phyloP scores from a whole-genome alignment of 1,140 invertebrate genomes.

The Hyphantria cunea region DNA sequence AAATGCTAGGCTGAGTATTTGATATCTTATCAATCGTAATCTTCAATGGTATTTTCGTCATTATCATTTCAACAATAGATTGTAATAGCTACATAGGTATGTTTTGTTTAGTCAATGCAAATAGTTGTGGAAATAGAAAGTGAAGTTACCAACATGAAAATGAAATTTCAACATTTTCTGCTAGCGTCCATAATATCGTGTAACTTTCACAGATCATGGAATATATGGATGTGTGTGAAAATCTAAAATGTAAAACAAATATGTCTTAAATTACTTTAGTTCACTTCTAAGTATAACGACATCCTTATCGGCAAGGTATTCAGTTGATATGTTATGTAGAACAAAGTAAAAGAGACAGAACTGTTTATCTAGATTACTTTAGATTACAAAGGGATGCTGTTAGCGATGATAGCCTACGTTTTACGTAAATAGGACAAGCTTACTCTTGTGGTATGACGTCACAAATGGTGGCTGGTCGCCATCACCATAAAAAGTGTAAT shows the following conservation, averaged over 20 bases:
- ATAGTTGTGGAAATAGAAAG: not conserved
- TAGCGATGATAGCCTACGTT: conserved; percentile 33
- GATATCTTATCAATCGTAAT: conserved; percentile 14
- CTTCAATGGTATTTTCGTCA: not conserved
- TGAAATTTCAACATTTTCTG: not conserved
- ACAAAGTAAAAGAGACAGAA: conserved; percentile 25
- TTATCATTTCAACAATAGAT: not conserved
- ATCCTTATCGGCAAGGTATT: conserved; percentile 33
- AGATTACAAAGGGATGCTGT: conserved; percentile 44
- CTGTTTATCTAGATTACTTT: conserved; percentile 45
- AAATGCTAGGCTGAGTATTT: not conserved
- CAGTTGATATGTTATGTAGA: conserved; percentile 36
- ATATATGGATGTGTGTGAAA: too few relatives aligned
- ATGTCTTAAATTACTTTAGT: too few relatives aligned
- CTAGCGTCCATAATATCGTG: not conserved
- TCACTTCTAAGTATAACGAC: conserved; percentile 14
- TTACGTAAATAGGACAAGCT: conserved; percentile 51
- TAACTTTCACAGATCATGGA: too few relatives aligned
- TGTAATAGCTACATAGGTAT: too few relatives aligned
- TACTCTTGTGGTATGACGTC: conserved; percentile 34
- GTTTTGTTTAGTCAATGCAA: not conserved
- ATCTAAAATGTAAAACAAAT: too few relatives aligned
- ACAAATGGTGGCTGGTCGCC: conserved; percentile 18
- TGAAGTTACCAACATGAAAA: not conserved
- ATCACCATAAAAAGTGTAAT: conserved; percentile 14